These are phyloP conservation scores for Sebastes steindachneri DNA, from an alignment of 2,797 vertebrate genomes.

Conservation along the genomic window DNA sequence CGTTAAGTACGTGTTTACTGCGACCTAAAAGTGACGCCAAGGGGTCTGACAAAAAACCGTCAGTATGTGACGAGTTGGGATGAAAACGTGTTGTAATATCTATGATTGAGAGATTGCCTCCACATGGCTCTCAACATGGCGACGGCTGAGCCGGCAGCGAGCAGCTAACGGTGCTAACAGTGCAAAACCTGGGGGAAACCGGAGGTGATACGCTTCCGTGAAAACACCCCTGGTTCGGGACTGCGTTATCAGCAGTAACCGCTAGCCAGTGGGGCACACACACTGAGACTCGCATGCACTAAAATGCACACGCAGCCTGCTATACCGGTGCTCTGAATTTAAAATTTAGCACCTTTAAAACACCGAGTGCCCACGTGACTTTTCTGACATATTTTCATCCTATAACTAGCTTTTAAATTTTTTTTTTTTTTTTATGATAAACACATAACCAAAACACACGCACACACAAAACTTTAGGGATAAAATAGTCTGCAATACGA, in stretches of 20 bases:
- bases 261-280: neutral
- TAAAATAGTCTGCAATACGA: neutral
- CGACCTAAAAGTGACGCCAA: too few species aligned
- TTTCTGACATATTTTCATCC: slow-evolving; percentile 2
- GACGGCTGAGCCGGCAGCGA: neutral
- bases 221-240: neutral
- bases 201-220: neutral
- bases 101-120: neutral
- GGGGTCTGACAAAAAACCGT: too few species aligned
- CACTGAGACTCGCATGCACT: neutral
- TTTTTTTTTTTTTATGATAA: neutral
- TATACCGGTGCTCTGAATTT: neutral
- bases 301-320: neutral
- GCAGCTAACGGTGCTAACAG: neutral
- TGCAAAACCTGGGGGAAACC: neutral
- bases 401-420: neutral
- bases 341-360: neutral
- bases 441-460: slow-evolving; percentile 10
- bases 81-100: too few species aligned
- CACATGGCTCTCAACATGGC: neutral
- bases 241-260: neutral
- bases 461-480: slow-evolving; percentile 1
- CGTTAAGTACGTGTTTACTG: too few species aligned
- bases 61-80: too few species aligned
- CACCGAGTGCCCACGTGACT: neutral